These are phyloP conservation scores for Pelobates cultripes DNA, from an alignment of 2,797 vertebrate genomes.

Conservation along the genomic window DNA sequence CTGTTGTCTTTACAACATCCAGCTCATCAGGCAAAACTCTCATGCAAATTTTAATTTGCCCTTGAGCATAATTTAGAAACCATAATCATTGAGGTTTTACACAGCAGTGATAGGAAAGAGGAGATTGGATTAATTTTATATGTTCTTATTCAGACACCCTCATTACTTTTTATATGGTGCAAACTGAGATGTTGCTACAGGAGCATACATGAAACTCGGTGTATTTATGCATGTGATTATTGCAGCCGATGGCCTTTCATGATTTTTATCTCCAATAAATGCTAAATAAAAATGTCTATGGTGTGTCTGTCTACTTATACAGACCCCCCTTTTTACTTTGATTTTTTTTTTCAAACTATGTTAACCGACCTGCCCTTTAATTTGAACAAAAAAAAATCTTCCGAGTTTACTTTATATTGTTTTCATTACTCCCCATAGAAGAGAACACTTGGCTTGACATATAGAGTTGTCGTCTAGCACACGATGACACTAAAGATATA, in stretches of 20 bases:
- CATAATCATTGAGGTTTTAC: constrained; percentile 96
- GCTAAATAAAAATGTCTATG: constrained; percentile 52
- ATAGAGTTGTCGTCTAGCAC: constrained; percentile 89
- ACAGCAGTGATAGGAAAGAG: constrained; percentile 79
- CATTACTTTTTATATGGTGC: constrained; percentile 96
- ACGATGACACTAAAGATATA: constrained; percentile 99
- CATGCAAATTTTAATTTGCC: constrained; percentile 99
- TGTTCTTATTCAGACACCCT: constrained; percentile 95
- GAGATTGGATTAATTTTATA: constrained; percentile 93
- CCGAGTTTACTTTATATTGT: constrained; percentile 81
- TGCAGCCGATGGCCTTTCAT: constrained; percentile 65
- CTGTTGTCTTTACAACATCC: constrained; percentile 87
- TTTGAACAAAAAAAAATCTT: constrained; percentile 49
- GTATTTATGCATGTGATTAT: constrained; percentile 66
- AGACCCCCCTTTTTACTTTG: constrained; percentile 60
- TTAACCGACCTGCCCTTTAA: constrained; percentile 49
- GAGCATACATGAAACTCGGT: constrained; percentile 82
- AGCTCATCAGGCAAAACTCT: constrained; percentile 89
- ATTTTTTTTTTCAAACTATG: constrained; percentile 55
- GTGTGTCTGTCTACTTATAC: constrained; percentile 60
- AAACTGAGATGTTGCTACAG: constrained; percentile 85
- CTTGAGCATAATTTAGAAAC: constrained; percentile 99
- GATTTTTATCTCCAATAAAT: constrained; percentile 66
- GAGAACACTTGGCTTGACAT: constrained; percentile 93
- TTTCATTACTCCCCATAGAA: constrained; percentile 86